These are phyloP conservation scores for Helostoma temminkii DNA, from an alignment of 2,797 vertebrate genomes.

Conservation along the genomic window DNA sequence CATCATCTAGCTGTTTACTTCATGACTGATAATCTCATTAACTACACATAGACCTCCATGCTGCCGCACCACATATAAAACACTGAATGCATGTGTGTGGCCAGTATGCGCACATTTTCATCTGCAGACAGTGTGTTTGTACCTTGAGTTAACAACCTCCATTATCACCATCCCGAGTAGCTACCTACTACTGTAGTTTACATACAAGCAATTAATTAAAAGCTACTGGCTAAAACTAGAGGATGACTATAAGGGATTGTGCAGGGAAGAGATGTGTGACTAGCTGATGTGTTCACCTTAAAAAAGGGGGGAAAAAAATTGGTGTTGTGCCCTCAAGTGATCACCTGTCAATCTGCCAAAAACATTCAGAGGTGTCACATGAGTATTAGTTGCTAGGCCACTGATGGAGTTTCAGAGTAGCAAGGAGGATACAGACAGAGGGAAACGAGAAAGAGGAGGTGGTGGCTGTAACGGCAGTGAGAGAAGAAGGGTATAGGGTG, in stretches of 20 bases:
- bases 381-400: constrained; percentile 67
- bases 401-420: constrained; percentile 55
- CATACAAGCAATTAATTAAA: constrained; percentile 63
- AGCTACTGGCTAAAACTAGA: constrained; percentile 50
- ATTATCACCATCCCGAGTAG: constrained; percentile 63
- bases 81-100: constrained; percentile 1
- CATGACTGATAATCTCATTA: constrained; percentile 61
- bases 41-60: constrained; percentile 18
- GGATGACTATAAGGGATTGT: constrained; percentile 43
- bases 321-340: constrained; percentile 22
- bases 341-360: constrained; percentile 41
- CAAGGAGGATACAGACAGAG: constrained; percentile 23
- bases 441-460: constrained; percentile 37
- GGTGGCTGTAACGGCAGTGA: constrained; percentile 45
- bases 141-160: constrained; percentile 71
- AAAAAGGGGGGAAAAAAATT: constrained; percentile 21
- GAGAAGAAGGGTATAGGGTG: constrained; percentile 54
- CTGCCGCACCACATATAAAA: constrained; percentile 9
- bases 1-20: constrained; percentile 48
- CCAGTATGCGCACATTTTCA: constrained; percentile 13
- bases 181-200: constrained; percentile 53
- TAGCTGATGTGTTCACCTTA: constrained; percentile 8
- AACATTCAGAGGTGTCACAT: constrained; percentile 22
- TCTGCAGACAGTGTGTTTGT: constrained; percentile 46
- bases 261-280: constrained; percentile 19